Percentiles rank a stretch among this genome's conserved stretches.
These are phyloP conservation scores for Sorex maritimensis DNA, from an alignment of 2,797 vertebrate genomes.

Conservation along the genomic window DNA sequence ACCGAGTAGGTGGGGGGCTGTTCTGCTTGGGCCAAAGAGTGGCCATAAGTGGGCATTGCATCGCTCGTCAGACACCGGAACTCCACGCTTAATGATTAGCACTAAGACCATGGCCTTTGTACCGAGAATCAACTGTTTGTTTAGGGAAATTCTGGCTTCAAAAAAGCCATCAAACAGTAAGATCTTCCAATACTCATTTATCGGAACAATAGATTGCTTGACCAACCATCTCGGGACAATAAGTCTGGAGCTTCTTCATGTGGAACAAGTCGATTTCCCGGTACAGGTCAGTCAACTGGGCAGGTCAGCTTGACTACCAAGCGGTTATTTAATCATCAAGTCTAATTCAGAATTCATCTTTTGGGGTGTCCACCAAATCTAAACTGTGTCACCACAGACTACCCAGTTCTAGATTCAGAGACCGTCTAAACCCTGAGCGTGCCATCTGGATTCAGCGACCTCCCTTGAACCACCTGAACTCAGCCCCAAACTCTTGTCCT, in stretches of 20 bases:
- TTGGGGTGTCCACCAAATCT: background rate
- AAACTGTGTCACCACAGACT: background rate
- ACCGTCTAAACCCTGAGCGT: too few species aligned
- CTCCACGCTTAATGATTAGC: conserved; percentile 18
- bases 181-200: background rate
- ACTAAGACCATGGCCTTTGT: background rate
- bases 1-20: background rate
- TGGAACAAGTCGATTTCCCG: background rate
- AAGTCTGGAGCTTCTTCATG: background rate
- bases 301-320: conserved; percentile 23
- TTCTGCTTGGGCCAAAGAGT: background rate
- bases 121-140: conserved; percentile 16
- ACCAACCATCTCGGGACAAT: background rate
- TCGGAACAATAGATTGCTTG: background rate
- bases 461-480: background rate
- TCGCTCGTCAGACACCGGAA: background rate
- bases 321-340: background rate
- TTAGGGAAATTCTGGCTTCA: background rate
- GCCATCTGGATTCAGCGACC: background rate
- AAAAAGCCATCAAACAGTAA: conserved; percentile 18
- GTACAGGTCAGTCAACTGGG: background rate
- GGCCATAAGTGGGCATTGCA: background rate
- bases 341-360: conserved; percentile 15
- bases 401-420: background rate
- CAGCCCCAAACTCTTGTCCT: background rate